Base-by-base conservation (phyloP, 1,140 invertebrate genomes). In the Euwallacea fornicatus region DNA sequence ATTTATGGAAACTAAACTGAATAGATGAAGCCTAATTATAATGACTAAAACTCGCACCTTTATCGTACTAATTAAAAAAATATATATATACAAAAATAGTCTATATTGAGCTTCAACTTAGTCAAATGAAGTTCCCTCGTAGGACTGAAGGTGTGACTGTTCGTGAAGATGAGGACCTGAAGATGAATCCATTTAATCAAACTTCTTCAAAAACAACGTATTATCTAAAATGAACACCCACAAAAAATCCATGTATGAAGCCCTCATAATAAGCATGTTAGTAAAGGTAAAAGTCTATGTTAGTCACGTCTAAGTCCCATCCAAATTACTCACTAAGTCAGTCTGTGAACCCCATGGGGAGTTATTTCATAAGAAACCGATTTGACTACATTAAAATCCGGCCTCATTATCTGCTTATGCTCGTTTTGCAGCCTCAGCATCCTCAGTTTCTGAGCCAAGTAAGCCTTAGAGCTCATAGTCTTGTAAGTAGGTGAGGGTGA, bases 261-360 rank as follows among this genome's bases (percentile, higher is more conserved):
- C 21, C 7, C 1, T 41, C 0, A 60, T 42, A 60, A 60, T 15
- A 7, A 33, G 9, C 21, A 58, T 33, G n/a, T 58, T 58, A 58
- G n/a, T 58, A 15, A 58, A 10, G 7, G 10, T 58, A 58, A 50
- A 50, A 50, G 16, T 56, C 59, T 61, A 61, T 41, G 46, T 64
- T 61, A 55, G 65, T 58, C 44, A 54, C 50, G 56, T 61, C 66
- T 53, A 69, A 33, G 66, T 69, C 66, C 56, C 8, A 16, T 41
- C 13, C 42, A 11, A 7, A 42, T 9, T 63, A 63, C 63, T 64
- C 59, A 63, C 61, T 73, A 72, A 44, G 74, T 73, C 74, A 76
- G 73, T 75, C 76, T 75, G 65, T 77, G 76, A 47, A 73, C 76
- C 73, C 76, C 77, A 60, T 77, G 58, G 8, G 76, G 74, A 55